Evolutionary conservation across 2,113 vertebrate genomes (phyloP), one percentile per base, ranked within the genome.

Genomic region (Egretta garzetta): DNA sequence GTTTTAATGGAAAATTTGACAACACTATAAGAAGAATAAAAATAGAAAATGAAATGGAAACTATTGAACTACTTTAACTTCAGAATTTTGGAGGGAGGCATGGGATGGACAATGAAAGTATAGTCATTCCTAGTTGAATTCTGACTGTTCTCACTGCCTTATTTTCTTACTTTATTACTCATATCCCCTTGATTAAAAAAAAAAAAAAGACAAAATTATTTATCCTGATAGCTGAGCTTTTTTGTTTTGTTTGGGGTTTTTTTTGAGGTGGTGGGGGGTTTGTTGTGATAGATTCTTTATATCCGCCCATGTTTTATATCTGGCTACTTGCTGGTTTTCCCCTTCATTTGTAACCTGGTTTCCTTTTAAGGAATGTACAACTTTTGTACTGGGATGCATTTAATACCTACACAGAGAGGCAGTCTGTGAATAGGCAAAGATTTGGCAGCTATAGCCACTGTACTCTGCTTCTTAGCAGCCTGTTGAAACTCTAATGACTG

Each of bases 401-500:
- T 82, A 91, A 87, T 87, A 81, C 53, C 66, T 75, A 56, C 39
- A 14, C n/a, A 94, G 77, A 95, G 87, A 73, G 21, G 53, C 50
- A 82, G 33, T 8, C 33, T 60, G 26, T 75, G 77, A 91, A 85
- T 27, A 62, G 79, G 41, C n/a, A 90, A 87, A 68, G 71, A 91
- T 88, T 76, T 93, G 80, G 89, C 86, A 95, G 94, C 87, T 96
- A 22, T 22, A 70, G 58, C 52, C 74, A 94, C 96, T 96, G 91
- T 95, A 96, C 58, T 80, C 55, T n/a, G 66, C 66, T 97, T 75
- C 84, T 91, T 74, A 88, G 87, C 50, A 97, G 91, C 91, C 87
- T 93, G 95, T 95, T 95, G 94, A 90, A 96, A 66, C 84, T 35
- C 89, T 91, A 80, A 91, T 89, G 94, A 94, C 53, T 80, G 91